Evolutionary conservation across 30 jellyfish, hydroid and myxozoan species (phyloP), one percentile per base, ranked within the genome.

Genomic region (Chrysaora quinquecirrha): DNA sequence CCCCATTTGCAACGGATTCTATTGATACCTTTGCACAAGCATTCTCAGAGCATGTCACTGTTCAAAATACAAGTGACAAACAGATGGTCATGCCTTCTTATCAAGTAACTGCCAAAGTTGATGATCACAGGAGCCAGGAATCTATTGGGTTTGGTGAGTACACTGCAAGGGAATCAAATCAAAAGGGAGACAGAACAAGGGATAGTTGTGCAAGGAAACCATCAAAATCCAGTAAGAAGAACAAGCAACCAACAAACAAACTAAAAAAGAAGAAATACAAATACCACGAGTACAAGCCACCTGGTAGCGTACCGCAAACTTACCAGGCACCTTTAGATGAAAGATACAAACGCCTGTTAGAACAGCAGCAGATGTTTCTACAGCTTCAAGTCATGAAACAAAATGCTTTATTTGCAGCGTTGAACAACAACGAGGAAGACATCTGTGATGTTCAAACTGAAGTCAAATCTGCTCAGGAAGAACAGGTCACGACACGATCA

Each of bases 331-430:
- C 90, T 12, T 73, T 84, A 24, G 98, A 93, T 70, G 98, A 93
- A 21, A 90, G 96, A 2, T 93, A 93, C 52, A 87, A 93, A 80
- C 89, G 94, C 20, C 73, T 93, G 50, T 89, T 93, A 22, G 98
- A 93, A 74, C 98, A 93, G 56, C 98, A 93, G 67, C 93, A 96
- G 18, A 79, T 93, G 89, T 93, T 76, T 80, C 76, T 93, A 56
- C 98, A 91, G 64, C 30, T 93, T 66, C 98, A 93, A 34, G 98
- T 93, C 11, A 86, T 86, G 97, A 96, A 93, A 35, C 98, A 93
- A 82, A 93, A 93, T 86, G 98, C 98, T 1, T 61, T 93, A 30
- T 50, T 86, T 70, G 95, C 81, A 6, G 97, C 98, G 21, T 63
- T 86, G 30, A 87, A 88, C 30, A 96, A 94, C 22, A 19, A 76